Percentiles rank a stretch among this genome's conserved stretches.
These are phyloP conservation scores for Onychomys leucogaster DNA, from an alignment of 2,797 vertebrate genomes.

Conservation along the genomic window DNA sequence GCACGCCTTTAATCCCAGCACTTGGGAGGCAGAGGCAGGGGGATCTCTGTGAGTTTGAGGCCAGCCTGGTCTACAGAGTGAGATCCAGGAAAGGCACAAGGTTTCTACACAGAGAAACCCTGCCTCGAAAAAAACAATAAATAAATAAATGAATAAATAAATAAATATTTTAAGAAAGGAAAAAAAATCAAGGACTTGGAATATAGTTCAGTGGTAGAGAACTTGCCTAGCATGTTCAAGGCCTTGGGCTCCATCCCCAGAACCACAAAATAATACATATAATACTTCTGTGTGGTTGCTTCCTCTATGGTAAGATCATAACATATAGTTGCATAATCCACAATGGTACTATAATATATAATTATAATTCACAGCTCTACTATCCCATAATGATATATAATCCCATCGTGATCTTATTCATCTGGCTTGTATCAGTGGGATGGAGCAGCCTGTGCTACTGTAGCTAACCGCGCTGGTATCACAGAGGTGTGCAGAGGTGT, in stretches of 20 bases:
- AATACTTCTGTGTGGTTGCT: not conserved
- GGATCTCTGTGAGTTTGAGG: too few species aligned
- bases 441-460: too few species aligned
- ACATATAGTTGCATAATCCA: not conserved
- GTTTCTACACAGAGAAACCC: too few species aligned
- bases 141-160: too few species aligned
- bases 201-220: not conserved
- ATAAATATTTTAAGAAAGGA: not conserved
- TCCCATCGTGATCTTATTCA: not conserved
- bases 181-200: not conserved
- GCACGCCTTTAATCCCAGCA: too few species aligned
- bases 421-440: not conserved
- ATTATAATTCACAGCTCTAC: not conserved
- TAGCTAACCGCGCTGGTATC: not conserved
- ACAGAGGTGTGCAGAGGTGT: not conserved
- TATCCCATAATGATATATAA: not conserved
- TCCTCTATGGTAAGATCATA: not conserved
- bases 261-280: not conserved
- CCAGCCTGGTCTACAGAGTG: too few species aligned
- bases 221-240: not conserved
- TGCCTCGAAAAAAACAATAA: too few species aligned
- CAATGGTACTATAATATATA: not conserved
- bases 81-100: too few species aligned
- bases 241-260: not conserved
- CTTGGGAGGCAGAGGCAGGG: too few species aligned